phyloP scores from a whole-genome alignment of 2,888 invertebrate genomes.

The Cosmopolites sordidus region DNA sequence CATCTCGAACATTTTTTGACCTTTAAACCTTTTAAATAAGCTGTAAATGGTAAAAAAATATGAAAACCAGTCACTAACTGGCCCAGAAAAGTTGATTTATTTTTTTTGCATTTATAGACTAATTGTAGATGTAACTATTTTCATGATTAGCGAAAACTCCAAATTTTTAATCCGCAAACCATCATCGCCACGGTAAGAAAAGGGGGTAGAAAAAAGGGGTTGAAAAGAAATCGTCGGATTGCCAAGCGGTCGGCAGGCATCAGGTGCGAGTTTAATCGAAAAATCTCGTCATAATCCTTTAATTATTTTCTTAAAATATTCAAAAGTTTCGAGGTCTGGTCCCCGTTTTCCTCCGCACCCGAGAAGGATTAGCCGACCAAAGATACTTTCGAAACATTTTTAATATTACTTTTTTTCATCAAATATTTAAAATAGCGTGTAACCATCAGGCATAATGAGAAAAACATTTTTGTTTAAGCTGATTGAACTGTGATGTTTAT shows the following conservation, averaged over 20 bases:
- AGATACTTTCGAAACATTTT: slow-evolving; percentile 8
- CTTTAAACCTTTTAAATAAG: no score
- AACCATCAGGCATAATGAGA: no score
- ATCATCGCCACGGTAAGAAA: slow-evolving; percentile 9
- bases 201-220: slow-evolving; percentile 20
- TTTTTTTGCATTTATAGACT: no score
- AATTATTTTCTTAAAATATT: slow-evolving; percentile 42
- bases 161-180: slow-evolving; percentile 22
- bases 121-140: no score
- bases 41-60: no score
- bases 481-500: no score
- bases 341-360: background rate
- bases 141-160: slow-evolving; percentile 14
- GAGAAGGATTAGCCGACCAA: slow-evolving; percentile 9
- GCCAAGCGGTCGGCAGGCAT: slow-evolving; percentile 32
- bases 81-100: no score
- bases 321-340: slow-evolving; percentile 31
- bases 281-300: slow-evolving; percentile 42
- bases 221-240: slow-evolving; percentile 23
- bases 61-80: no score
- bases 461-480: no score
- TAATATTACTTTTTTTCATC: background rate
- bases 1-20: no score
- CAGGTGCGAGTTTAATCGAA: slow-evolving; percentile 43
- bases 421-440: no score